A percentile compares a stretch with the other conserved stretches of the same genome.
Conservation (phyloP, 2,797 vertebrate species). For the Fundulus diaphanus region DNA sequence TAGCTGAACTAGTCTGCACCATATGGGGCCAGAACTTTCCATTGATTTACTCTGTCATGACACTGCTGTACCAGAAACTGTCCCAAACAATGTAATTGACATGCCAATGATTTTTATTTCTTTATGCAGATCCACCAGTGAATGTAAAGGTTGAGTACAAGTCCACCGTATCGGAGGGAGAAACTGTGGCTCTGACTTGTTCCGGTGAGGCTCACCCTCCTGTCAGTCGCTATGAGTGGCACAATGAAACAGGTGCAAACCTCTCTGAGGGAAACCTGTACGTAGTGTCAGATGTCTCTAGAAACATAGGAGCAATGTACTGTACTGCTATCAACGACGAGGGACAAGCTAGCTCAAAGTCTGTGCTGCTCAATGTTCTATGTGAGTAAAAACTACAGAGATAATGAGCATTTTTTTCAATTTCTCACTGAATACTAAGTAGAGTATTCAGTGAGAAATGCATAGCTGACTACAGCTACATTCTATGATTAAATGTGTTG, state of each 20-base stretch:
- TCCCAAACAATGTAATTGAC: not conserved
- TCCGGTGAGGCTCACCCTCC: constrained; percentile 69
- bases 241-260: constrained; percentile 8
- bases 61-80: not conserved
- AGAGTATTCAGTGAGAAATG: not conserved
- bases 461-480: not conserved
- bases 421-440: too few relatives aligned
- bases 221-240: constrained; percentile 64
- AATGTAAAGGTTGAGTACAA: constrained; percentile 53
- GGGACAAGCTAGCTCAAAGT: constrained; percentile 56
- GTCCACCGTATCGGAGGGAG: constrained; percentile 61
- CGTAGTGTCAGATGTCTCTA: constrained; percentile 57
- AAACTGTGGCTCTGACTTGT: constrained; percentile 58
- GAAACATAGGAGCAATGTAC: constrained; percentile 54
- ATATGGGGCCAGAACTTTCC: not conserved
- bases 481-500: not conserved
- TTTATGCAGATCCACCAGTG: constrained; percentile 62
- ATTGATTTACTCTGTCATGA: not conserved
- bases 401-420: not conserved
- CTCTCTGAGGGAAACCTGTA: constrained; percentile 35
- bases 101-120: constrained; percentile 1
- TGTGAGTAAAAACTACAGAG: constrained; percentile 58
- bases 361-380: constrained; percentile 49
- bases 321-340: constrained; percentile 66
- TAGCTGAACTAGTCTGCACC: not conserved